Evolutionary conservation across 2,888 invertebrate species (phyloP).

Genomic region (Ectobius pallidus): DNA sequence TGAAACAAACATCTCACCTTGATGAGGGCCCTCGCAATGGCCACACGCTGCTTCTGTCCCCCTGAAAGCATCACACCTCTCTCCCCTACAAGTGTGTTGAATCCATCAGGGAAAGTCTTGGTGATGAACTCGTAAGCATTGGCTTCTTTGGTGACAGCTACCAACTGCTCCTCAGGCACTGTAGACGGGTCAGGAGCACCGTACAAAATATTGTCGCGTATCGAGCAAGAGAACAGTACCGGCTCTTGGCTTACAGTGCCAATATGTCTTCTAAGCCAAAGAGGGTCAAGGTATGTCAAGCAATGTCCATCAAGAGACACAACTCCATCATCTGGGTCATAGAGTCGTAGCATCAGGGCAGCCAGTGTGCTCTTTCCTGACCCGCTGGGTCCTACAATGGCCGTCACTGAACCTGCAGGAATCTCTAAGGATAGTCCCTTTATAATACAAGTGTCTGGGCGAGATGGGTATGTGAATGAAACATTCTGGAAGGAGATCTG

Average conservation of each 20-base stretch:
- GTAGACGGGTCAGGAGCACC: constrained; percentile 67
- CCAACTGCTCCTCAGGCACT: constrained; percentile 61
- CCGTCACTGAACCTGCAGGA: constrained; percentile 72
- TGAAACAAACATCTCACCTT: constrained; percentile 76
- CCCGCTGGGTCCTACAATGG: constrained; percentile 90
- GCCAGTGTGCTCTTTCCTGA: constrained; percentile 95
- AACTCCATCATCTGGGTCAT: constrained; percentile 78
- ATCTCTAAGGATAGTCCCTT: constrained; percentile 70
- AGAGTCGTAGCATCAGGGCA: constrained; percentile 79
- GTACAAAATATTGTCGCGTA: constrained; percentile 90
- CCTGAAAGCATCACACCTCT: constrained; percentile 89
- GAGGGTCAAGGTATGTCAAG: constrained; percentile 76
- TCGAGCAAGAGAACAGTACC: constrained; percentile 86
- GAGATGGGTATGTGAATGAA: constrained; percentile 72
- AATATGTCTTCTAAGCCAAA: constrained; percentile 84
- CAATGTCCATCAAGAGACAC: constrained; percentile 79
- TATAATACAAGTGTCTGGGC: constrained; percentile 65
- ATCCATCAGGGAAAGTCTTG: constrained; percentile 67
- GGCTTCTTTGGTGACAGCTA: constrained; percentile 77
- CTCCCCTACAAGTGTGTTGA: constrained; percentile 88
- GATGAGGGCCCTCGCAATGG: constrained; percentile 89
- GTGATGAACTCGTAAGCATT: constrained; percentile 83
- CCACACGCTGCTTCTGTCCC: constrained; percentile 92
- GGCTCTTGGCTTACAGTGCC: constrained; percentile 96
- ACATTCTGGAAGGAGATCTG: constrained; percentile 78